Conservation (phyloP, 2,113 vertebrate species). For the Ceuthmochares aereus region DNA sequence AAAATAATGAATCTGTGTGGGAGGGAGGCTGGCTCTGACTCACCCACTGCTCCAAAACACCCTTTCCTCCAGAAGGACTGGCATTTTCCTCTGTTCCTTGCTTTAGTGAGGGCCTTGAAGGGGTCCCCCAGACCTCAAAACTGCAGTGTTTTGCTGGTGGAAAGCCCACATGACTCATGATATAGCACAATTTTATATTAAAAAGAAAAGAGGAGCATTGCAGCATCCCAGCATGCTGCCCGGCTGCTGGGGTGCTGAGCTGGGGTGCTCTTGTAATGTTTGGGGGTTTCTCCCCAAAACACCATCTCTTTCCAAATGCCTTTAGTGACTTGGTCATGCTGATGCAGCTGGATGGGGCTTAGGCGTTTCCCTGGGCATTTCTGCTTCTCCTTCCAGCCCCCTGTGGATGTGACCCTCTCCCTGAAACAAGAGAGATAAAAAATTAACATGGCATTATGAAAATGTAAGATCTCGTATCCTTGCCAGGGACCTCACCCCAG, state of each 20-base stretch:
- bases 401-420: neutral
- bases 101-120: neutral
- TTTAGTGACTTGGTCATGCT: neutral
- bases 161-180: rapidly evolving
- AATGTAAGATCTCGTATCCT: neutral
- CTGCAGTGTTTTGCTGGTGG: neutral
- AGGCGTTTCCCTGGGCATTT: too few species aligned
- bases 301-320: neutral
- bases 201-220: neutral
- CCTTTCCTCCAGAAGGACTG: neutral
- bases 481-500: neutral
- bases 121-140: neutral
- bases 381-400: neutral
- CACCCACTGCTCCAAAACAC: neutral
- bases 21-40: constrained; percentile 12
- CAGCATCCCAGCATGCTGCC: neutral
- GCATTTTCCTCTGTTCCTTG: neutral
- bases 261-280: neutral
- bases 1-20: constrained; percentile 10
- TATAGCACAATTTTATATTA: neutral
- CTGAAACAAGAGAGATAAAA: neutral
- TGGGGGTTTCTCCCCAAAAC: neutral
- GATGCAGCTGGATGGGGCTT: neutral
- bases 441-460: neutral
- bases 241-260: neutral